These are phyloP conservation scores for Lampris megalopsis DNA, from an alignment of 2,113 vertebrate species.

Conservation along the genomic window DNA sequence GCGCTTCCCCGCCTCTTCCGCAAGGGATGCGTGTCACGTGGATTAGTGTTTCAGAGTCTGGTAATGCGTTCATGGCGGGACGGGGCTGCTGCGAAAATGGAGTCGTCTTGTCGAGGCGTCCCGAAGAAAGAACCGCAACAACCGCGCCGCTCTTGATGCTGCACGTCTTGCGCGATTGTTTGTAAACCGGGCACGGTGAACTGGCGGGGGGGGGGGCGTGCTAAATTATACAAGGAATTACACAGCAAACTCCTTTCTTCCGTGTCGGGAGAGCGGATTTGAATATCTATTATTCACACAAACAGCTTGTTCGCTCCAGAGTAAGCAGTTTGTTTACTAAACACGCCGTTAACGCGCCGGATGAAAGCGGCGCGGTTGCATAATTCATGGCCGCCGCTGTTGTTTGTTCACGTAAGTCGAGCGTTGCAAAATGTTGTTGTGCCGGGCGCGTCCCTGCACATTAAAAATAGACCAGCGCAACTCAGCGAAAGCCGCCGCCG, in stretches of 20 bases:
- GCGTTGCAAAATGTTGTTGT: slow-evolving; percentile 72
- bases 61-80: slow-evolving; percentile 69
- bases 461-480: slow-evolving; percentile 83
- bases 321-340: slow-evolving; percentile 87
- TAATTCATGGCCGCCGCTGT: slow-evolving; percentile 78
- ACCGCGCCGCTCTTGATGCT: slow-evolving; percentile 49
- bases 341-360: slow-evolving; percentile 72
- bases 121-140: slow-evolving; percentile 35
- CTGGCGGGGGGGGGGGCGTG: slow-evolving; percentile 25
- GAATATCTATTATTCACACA: slow-evolving; percentile 85
- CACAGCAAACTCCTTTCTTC: slow-evolving; percentile 49
- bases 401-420: slow-evolving; percentile 70
- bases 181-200: slow-evolving; percentile 31
- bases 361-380: slow-evolving; percentile 70
- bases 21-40: slow-evolving; percentile 57
- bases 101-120: slow-evolving; percentile 38
- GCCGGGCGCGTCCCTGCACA: slow-evolving; percentile 76
- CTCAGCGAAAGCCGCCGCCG: slow-evolving; percentile 62
- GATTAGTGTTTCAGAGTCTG: slow-evolving; percentile 76
- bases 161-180: slow-evolving; percentile 65
- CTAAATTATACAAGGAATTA: slow-evolving; percentile 82
- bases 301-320: slow-evolving; percentile 80
- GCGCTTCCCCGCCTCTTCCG: slow-evolving; percentile 34
- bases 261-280: slow-evolving; percentile 66
- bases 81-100: slow-evolving; percentile 30